phyloP scores from a whole-genome alignment of 2,888 invertebrate genomes.

The Geotrupes spiniger region DNA sequence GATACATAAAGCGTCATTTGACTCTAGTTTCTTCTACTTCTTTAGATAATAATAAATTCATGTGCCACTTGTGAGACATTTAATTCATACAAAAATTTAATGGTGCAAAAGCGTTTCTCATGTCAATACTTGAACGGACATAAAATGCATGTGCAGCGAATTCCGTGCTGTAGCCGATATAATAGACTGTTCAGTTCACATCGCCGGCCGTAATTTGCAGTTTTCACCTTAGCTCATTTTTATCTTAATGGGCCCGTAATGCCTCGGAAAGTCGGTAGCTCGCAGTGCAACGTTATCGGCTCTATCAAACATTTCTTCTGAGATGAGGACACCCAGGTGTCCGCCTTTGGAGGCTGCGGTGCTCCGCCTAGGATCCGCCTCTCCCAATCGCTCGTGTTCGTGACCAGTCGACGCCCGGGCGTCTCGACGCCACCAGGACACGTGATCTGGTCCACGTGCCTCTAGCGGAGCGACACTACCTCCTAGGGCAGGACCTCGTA shows the following conservation, averaged over 20 bases:
- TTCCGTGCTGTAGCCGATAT: too few species aligned
- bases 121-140: too few species aligned
- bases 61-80: too few species aligned
- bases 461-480: slow-evolving; percentile 34
- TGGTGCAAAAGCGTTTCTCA: too few species aligned
- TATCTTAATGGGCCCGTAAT: slow-evolving; percentile 2
- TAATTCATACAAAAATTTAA: too few species aligned
- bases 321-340: slow-evolving; percentile 29
- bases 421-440: slow-evolving; percentile 41
- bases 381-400: slow-evolving; percentile 37
- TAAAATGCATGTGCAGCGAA: too few species aligned
- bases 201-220: too few species aligned
- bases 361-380: slow-evolving; percentile 42
- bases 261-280: slow-evolving; percentile 1
- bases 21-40: too few species aligned
- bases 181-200: too few species aligned
- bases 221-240: not conserved
- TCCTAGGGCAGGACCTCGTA: slow-evolving; percentile 35
- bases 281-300: not conserved
- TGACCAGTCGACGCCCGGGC: slow-evolving; percentile 34
- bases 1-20: too few species aligned
- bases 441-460: slow-evolving; percentile 44
- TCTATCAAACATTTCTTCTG: slow-evolving; percentile 17
- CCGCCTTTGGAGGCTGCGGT: slow-evolving; percentile 41
- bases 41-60: too few species aligned